phyloP scores from a whole-genome alignment of 2,113 vertebrate species.

The Halcyon senegalensis region DNA sequence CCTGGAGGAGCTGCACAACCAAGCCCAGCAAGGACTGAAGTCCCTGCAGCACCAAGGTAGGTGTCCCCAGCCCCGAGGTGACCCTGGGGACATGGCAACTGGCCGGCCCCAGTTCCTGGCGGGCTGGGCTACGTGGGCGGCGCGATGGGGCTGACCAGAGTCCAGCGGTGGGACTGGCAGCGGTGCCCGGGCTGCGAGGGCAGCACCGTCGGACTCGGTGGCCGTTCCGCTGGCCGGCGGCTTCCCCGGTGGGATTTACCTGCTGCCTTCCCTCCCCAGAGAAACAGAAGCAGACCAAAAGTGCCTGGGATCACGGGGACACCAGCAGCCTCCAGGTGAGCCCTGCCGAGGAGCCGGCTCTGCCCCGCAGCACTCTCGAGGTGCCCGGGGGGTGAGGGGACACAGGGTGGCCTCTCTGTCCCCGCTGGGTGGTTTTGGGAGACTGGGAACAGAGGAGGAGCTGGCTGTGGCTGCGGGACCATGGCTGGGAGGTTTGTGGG shows the following conservation, averaged over 20 bases:
- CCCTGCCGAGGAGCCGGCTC: background rate
- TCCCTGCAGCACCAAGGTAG: slow-evolving; percentile 91
- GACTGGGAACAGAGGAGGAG: background rate
- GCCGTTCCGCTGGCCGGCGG: background rate
- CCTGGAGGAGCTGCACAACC: slow-evolving; percentile 90
- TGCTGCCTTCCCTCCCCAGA: slow-evolving; percentile 54
- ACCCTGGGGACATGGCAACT: background rate
- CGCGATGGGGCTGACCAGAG: background rate
- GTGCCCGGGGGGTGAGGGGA: background rate
- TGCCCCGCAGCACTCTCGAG: background rate
- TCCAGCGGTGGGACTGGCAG: background rate
- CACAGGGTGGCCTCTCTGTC: background rate
- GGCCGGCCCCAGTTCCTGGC: background rate
- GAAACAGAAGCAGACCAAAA: slow-evolving; percentile 83
- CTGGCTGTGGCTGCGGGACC: background rate
- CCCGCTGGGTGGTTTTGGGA: background rate
- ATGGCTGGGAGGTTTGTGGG: background rate
- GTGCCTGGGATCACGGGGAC: slow-evolving; percentile 85
- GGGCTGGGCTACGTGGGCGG: background rate
- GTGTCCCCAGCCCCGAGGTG: background rate
- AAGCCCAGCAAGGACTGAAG: slow-evolving; percentile 91
- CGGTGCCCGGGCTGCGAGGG: background rate
- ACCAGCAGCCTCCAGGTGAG: slow-evolving; percentile 84
- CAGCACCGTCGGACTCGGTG: accelerated
- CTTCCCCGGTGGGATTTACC: background rate